These are phyloP conservation scores for Beroe forskalii DNA, from an alignment of 37 sponge, comb jelly and placozoan genomes.

Conservation along the genomic window DNA sequence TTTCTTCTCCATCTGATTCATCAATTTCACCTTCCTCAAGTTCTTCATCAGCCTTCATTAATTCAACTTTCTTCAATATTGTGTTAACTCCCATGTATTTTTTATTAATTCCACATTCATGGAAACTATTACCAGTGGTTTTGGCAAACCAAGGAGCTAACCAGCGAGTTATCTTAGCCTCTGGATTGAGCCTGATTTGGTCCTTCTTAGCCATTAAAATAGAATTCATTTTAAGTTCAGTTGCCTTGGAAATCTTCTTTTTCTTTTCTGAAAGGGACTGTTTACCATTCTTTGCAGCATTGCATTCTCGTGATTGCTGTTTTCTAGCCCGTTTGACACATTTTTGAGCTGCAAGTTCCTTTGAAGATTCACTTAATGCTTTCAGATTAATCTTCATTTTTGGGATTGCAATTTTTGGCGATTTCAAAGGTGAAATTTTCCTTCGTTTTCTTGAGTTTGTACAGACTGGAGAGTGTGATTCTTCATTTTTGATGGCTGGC, in stretches of 20 bases:
- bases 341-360: conserved; percentile 35
- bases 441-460: conserved; percentile 24
- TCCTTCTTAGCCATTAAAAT: conserved; percentile 17
- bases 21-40: conserved; percentile 53
- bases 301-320: conserved; percentile 21
- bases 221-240: conserved; percentile 34
- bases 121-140: not conserved
- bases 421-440: not conserved
- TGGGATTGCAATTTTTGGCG: conserved; percentile 39
- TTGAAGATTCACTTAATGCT: conserved; percentile 2
- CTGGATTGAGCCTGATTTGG: conserved; percentile 8
- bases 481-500: not conserved
- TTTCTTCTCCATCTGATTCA: conserved; percentile 49
- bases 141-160: conserved; percentile 29
- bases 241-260: conserved; percentile 22
- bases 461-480: not conserved
- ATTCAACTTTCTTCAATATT: not conserved
- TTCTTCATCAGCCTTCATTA: conserved; percentile 22
- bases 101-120: not conserved
- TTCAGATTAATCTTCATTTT: conserved; percentile 42
- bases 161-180: conserved; percentile 34
- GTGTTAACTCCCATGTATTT: not conserved
- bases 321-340: conserved; percentile 63
- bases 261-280: conserved; percentile 33
- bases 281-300: not conserved